Evolutionary conservation across 1,140 invertebrate genomes (phyloP).

Genomic region (Dufourea novaeangliae): DNA sequence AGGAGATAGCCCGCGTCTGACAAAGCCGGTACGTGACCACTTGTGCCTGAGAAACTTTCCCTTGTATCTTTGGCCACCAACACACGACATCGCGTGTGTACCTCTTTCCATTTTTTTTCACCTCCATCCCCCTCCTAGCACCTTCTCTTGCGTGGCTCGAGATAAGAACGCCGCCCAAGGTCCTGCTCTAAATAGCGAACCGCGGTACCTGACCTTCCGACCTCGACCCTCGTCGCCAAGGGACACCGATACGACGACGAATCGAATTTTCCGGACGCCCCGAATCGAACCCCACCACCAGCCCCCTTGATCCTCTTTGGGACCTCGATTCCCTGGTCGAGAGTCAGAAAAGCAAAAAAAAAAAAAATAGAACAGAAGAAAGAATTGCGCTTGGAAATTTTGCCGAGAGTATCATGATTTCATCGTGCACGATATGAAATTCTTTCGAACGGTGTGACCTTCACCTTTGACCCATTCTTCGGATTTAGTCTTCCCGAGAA

Average conservation of each 20-base stretch:
- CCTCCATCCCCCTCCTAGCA: too few relatives aligned
- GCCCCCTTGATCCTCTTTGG: not conserved
- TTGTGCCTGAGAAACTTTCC: constrained; percentile 50
- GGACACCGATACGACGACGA: constrained; percentile 12
- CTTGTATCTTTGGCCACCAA: constrained; percentile 53
- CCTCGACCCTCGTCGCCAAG: constrained; percentile 44
- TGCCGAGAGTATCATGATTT: not conserved
- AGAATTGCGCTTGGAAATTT: not conserved
- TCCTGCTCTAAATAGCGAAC: constrained; percentile 55
- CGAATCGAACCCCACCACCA: not conserved
- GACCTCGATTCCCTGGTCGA: not conserved
- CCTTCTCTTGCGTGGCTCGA: constrained; percentile 48
- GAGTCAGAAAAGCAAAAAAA: too few relatives aligned
- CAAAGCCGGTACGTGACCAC: constrained; percentile 69
- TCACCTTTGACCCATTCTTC: not conserved
- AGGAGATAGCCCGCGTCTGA: constrained; percentile 56
- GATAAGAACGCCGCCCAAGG: constrained; percentile 62
- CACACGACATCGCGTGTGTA: constrained; percentile 39
- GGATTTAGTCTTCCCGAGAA: not conserved
- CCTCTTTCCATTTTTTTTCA: constrained; percentile 26
- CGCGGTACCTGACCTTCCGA: constrained; percentile 52
- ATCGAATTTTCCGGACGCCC: constrained; percentile 28
- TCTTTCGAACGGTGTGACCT: not conserved
- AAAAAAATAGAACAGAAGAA: not conserved
- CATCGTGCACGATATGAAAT: not conserved